phyloP scores from a whole-genome alignment of 1,140 invertebrate species.

The Ridgeia piscesae region DNA sequence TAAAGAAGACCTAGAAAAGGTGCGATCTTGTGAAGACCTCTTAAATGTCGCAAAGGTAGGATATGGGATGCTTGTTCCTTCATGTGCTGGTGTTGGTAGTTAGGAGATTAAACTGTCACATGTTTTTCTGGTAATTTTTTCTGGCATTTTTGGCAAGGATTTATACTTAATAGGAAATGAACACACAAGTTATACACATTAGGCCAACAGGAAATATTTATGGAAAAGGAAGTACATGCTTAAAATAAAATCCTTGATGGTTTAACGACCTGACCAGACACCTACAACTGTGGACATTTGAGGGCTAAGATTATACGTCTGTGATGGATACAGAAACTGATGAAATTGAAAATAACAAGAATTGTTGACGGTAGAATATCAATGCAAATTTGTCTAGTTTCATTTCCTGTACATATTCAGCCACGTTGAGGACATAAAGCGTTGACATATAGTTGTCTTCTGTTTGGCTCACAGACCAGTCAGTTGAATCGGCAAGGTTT shows the following conservation, averaged over 20 bases:
- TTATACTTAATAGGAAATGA: too few species aligned
- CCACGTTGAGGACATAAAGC: not conserved
- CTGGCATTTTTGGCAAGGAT: not conserved
- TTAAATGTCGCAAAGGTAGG: conserved; percentile 43
- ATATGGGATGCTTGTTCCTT: not conserved
- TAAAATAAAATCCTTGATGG: too few species aligned
- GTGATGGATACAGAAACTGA: too few species aligned
- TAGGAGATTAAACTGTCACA: not conserved
- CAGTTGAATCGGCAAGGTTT: conserved; percentile 50
- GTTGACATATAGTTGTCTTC: not conserved
- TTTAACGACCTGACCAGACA: too few species aligned
- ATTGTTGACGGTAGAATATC: not conserved
- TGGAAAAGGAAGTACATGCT: too few species aligned
- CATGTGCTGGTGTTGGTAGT: not conserved
- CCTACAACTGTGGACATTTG: too few species aligned
- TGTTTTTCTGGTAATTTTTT: not conserved
- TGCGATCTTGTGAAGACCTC: conserved; percentile 47
- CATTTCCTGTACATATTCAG: not conserved
- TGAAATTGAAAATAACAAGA: too few species aligned
- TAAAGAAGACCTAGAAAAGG: conserved; percentile 44
- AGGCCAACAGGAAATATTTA: too few species aligned
- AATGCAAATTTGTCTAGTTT: not conserved
- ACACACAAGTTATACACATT: too few species aligned
- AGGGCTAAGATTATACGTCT: too few species aligned
- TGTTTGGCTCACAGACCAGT: conserved; percentile 35